Evolutionary conservation across 2,797 vertebrate genomes (phyloP), one percentile per base, ranked within the genome.

Genomic region (Siniperca scherzeri): DNA sequence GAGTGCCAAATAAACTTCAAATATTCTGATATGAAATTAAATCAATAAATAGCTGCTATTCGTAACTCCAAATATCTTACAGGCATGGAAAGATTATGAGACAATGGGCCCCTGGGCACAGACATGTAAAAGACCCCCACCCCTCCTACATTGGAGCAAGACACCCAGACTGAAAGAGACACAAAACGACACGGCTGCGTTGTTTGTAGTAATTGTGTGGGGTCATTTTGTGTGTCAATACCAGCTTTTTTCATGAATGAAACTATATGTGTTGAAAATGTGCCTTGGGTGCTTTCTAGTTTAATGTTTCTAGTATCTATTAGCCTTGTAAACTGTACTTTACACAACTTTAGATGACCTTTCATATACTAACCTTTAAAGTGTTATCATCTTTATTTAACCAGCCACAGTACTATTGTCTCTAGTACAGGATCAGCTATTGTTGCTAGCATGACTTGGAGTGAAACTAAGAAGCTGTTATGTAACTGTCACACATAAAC

Each of bases 381-480:
- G 14, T 38, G 13, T 36, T 21, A 48, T 22, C 16, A 38, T 38
- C 22, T 61, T 48, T 61, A 16, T 40, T n/a, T 46, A 27, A n/a
- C 0, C 4, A 55, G 57, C 33, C 42, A 13, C 4, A 74, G 33
- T 27, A 40, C 2, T 19, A 46, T 25, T 40, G 40, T 3, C 19
- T 52, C 5, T 10, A 36, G 48, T 38, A 42, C 30, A 33, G 25
- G 25, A 44, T 52, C 57, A 68, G 67, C n/a, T 50, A 17, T 67
- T 25, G 25, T 22, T 75, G 13, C 42, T 70, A 0, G 17, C 25
- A 17, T 44, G 46, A 70, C 60, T 66, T 67, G 16, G 38, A 70
- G 6, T 48, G 12, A 61, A 52, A 61, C 3, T 56, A 64, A 57
- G 52, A 66, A 12, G 64, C 65, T 60, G 27, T 68, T 75, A 68